phyloP scores from a whole-genome alignment of 2,113 vertebrate species.

The Microcebus murinus region DNA sequence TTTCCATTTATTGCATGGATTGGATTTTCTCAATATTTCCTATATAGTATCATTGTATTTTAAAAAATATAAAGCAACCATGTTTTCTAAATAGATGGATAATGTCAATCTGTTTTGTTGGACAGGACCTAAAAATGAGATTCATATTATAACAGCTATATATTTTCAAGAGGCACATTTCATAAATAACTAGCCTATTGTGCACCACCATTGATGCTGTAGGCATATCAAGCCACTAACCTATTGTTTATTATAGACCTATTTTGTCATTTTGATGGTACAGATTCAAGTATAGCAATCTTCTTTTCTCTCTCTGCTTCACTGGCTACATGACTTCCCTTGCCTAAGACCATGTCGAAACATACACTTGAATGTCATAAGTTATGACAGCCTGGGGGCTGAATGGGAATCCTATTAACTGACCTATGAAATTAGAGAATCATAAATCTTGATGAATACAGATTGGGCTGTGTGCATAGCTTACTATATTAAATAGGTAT shows the following conservation, averaged over 20 bases:
- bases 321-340: slow-evolving; percentile 65
- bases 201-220: slow-evolving; percentile 82
- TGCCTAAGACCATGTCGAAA: slow-evolving; percentile 68
- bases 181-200: slow-evolving; percentile 83
- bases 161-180: slow-evolving; percentile 80
- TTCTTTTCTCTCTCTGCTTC: slow-evolving; percentile 79
- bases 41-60: slow-evolving; percentile 62
- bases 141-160: slow-evolving; percentile 73
- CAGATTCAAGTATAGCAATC: slow-evolving; percentile 79
- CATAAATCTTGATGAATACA: slow-evolving; percentile 74
- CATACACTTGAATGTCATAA: slow-evolving; percentile 74
- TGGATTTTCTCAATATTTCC: slow-evolving; percentile 37
- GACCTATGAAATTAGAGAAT: slow-evolving; percentile 79
- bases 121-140: slow-evolving; percentile 77
- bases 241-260: slow-evolving; percentile 76
- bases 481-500: slow-evolving; percentile 64
- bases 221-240: slow-evolving; percentile 78
- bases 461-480: slow-evolving; percentile 46
- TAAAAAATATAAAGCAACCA: slow-evolving; percentile 66
- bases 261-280: slow-evolving; percentile 83
- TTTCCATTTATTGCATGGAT: neutral
- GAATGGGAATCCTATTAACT: slow-evolving; percentile 82
- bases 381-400: slow-evolving; percentile 74
- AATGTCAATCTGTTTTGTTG: slow-evolving; percentile 76
- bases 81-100: slow-evolving; percentile 68